Percentiles rank a stretch among this genome's conserved stretches.
Evolutionary conservation across 1,140 invertebrate genomes (phyloP).

Genomic region (Patella vulgata): DNA sequence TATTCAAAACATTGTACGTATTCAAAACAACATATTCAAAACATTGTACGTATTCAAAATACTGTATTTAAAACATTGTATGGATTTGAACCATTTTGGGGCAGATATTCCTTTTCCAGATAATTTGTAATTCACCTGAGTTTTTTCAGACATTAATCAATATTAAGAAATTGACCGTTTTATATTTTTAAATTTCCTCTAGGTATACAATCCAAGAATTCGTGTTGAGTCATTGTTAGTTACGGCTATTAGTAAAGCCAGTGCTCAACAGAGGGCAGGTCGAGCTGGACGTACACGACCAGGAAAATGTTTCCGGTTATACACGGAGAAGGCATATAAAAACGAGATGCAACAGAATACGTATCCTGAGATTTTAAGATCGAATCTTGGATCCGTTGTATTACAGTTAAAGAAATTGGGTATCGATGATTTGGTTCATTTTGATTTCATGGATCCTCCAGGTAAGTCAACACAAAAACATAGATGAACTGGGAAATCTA

Average conservation of each 20-base stretch:
- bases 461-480: slow-evolving; percentile 67
- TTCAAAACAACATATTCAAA: too few relatives aligned
- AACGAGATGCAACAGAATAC: slow-evolving; percentile 99
- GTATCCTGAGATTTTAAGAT: slow-evolving; percentile 97
- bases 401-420: slow-evolving; percentile 98
- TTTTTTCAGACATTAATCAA: too few relatives aligned
- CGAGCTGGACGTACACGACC: slow-evolving; percentile 95
- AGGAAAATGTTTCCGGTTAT: slow-evolving; percentile 98
- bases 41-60: too few relatives aligned
- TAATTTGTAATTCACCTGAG: too few relatives aligned
- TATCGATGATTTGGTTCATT: slow-evolving; percentile 99
- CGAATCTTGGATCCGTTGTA: slow-evolving; percentile 96
- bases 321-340: slow-evolving; percentile 99
- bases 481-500: background rate
- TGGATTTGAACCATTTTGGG: too few relatives aligned
- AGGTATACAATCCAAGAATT: slow-evolving; percentile 96
- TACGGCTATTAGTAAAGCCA: slow-evolving; percentile 98
- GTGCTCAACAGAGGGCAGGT: slow-evolving; percentile 98
- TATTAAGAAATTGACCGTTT: too few relatives aligned
- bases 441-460: slow-evolving; percentile 99
- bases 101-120: too few relatives aligned
- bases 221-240: slow-evolving; percentile 97
- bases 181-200: too few relatives aligned
- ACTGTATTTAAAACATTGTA: too few relatives aligned
- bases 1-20: too few relatives aligned